phyloP scores from a whole-genome alignment of 2,113 vertebrate genomes.

The Zosterops hypoxanthus region DNA sequence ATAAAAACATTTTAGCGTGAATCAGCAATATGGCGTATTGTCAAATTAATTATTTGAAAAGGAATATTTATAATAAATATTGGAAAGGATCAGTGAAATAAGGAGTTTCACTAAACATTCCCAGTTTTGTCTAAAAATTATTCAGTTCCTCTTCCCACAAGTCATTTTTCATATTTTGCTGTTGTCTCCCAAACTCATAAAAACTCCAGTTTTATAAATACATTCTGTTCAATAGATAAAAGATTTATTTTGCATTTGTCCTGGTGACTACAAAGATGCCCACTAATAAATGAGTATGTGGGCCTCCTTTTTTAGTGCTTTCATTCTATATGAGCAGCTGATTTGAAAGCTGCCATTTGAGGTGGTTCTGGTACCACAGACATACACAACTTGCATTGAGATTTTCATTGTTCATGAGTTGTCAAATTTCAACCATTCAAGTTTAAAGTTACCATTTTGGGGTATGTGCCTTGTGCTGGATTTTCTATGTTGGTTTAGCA shows the following conservation, averaged over 20 bases:
- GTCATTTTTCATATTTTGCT: background rate
- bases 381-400: background rate
- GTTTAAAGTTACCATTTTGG: background rate
- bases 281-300: conserved; percentile 50
- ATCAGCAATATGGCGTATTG: conserved; percentile 46
- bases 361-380: background rate
- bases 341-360: background rate
- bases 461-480: background rate
- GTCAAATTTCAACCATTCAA: background rate
- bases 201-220: background rate
- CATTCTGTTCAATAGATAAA: background rate
- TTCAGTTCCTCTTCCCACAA: background rate
- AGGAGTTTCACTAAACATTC: background rate
- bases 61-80: conserved; percentile 55
- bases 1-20: conserved; percentile 7
- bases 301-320: conserved; percentile 41
- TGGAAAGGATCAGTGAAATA: conserved; percentile 19
- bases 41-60: conserved; percentile 63
- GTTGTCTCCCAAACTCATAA: background rate
- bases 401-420: background rate
- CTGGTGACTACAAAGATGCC: conserved; percentile 6
- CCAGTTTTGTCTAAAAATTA: background rate
- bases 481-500: background rate
- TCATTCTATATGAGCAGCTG: background rate
- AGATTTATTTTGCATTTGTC: background rate